phyloP scores from a whole-genome alignment of 1,140 invertebrate species.

The Drosophila littoralis region DNA sequence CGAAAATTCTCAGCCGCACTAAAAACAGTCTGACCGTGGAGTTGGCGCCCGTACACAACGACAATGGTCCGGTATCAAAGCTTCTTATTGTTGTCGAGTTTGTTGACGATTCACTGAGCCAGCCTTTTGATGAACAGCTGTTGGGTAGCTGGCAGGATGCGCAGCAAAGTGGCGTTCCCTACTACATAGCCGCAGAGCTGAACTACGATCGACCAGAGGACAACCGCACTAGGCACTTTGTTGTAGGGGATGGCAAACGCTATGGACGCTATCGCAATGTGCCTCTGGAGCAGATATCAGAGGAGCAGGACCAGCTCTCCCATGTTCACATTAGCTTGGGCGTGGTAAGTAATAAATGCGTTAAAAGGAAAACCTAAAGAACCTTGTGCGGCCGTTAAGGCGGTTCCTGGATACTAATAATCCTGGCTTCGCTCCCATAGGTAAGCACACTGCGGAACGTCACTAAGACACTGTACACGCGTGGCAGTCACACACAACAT shows the following conservation, averaged over 20 bases:
- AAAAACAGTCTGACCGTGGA: slow-evolving; percentile 87
- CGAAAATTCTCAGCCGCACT: slow-evolving; percentile 87
- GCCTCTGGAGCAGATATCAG: slow-evolving; percentile 86
- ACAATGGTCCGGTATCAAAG: slow-evolving; percentile 90
- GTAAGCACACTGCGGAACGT: slow-evolving; percentile 87
- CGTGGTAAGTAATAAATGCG: slow-evolving; percentile 85
- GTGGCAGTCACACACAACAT: slow-evolving; percentile 84
- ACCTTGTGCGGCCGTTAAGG: no score
- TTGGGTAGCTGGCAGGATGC: slow-evolving; percentile 87
- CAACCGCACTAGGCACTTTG: slow-evolving; percentile 87
- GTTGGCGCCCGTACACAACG: slow-evolving; percentile 87
- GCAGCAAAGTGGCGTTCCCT: slow-evolving; percentile 87
- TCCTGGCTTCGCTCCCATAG: slow-evolving; percentile 21
- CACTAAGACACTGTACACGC: slow-evolving; percentile 88
- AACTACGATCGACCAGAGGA: slow-evolving; percentile 71
- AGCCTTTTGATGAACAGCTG: slow-evolving; percentile 85
- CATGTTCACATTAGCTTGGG: slow-evolving; percentile 90
- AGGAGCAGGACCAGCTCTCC: slow-evolving; percentile 76
- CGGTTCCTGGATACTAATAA: not conserved
- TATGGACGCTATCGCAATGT: slow-evolving; percentile 93
- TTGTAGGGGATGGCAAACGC: slow-evolving; percentile 90
- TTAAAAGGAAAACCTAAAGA: not conserved
- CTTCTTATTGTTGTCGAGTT: slow-evolving; percentile 89
- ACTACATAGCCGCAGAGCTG: slow-evolving; percentile 93
- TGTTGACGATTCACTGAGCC: slow-evolving; percentile 87